These are phyloP conservation scores for Syrmaticus mikado DNA, from an alignment of 2,113 vertebrate species.

Conservation along the genomic window DNA sequence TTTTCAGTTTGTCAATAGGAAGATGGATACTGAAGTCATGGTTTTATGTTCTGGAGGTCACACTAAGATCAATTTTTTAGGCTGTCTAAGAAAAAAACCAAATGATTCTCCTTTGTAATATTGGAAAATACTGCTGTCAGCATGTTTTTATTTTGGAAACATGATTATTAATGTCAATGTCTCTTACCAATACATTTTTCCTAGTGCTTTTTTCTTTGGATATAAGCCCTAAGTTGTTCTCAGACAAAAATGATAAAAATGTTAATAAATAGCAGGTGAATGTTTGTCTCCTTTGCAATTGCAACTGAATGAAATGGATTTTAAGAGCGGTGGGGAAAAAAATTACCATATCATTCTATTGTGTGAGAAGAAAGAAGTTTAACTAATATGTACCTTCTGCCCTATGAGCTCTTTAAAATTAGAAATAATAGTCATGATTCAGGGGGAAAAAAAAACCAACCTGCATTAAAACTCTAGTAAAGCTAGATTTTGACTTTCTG, in stretches of 20 bases:
- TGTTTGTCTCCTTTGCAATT: not conserved
- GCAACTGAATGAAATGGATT: not conserved
- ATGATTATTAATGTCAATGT: not conserved
- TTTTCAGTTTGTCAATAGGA: not conserved
- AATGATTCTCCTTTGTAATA: not conserved
- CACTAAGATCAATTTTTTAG: not conserved
- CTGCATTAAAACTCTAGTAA: not conserved
- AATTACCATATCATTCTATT: not conserved
- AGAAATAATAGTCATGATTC: not conserved
- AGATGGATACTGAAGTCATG: not conserved
- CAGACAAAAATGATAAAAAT: constrained; percentile 7
- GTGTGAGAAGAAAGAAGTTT: not conserved
- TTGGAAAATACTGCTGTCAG: not conserved
- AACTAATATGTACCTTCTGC: not conserved
- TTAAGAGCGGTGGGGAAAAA: not conserved
- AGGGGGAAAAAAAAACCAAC: not conserved
- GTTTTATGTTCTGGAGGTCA: not conserved
- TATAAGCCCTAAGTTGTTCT: not conserved
- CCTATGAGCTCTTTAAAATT: not conserved
- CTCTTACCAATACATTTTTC: not conserved
- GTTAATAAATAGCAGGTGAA: not conserved
- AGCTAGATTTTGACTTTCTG: not conserved
- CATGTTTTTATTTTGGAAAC: not conserved
- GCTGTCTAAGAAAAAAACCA: not conserved
- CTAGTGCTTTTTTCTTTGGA: not conserved